Evolutionary conservation across 1,140 invertebrate species (phyloP), one percentile per base, ranked within the genome.

Genomic region (Drosophila ironensis): DNA sequence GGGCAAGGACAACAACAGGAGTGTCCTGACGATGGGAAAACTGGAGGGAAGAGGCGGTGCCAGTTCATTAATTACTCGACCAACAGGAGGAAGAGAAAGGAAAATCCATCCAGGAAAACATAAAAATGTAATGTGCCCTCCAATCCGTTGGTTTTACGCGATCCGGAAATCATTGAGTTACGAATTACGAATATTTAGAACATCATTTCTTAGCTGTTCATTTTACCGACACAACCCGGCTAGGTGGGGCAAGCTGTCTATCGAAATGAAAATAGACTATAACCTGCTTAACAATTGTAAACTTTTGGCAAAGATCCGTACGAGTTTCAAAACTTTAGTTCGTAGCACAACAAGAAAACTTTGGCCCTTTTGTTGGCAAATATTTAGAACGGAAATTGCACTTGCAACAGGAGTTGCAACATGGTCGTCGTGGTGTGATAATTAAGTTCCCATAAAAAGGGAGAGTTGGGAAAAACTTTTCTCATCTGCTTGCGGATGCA

Each of bases 1-100:
- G 52, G 56, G 51, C 19, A 19, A 14, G 17, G 63, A 20, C 28
- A 63, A 47, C 41, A 38, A 38, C 30, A 16, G 24, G 9, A 41
- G 20, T 7, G n/a, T 7, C 20, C n/a, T 11, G 20, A 2, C 46
- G 24, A 25, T 37, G 54, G 14, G 4, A 7, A 19, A 27, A 27
- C 9, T 19, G 35, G 17, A 19, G n/a, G 19, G 35, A 33, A 24
- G 12, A 20, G 38, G 25, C 2, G 1, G n/a, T 35, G 51, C 25
- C 14, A 60, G 48, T 63, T 37, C 42, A 63, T 63, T 63, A 63
- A 63, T 61, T 63, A 63, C 41, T 63, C 57, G 56, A 60, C 56
- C 56, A 57, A 57, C 51, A 42, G 51, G 51, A 51, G 57, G 51
- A 38, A 60, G 59, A 63, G 30, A 41, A 63, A 33, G 57, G 56